phyloP scores from a whole-genome alignment of 1,140 invertebrate species.

The Leptopilina boulardi region DNA sequence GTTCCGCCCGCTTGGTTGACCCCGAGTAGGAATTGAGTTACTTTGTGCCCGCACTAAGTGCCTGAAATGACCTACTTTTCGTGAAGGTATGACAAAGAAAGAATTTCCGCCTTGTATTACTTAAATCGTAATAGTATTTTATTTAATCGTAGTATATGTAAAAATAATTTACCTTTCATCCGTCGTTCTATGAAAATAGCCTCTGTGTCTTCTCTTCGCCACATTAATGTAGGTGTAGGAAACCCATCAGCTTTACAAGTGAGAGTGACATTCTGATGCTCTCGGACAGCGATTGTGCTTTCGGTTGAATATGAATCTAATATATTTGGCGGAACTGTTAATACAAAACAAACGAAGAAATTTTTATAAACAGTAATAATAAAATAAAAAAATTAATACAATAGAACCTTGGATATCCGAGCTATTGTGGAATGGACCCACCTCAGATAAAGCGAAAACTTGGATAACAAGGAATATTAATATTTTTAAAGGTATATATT shows the following conservation, averaged over 20 bases:
- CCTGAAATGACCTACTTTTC: too few relatives aligned
- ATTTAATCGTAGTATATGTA: not conserved
- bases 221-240: constrained; percentile 91
- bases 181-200: constrained; percentile 87
- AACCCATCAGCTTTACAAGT: constrained; percentile 93
- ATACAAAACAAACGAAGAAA: constrained; percentile 56
- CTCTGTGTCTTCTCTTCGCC: constrained; percentile 92
- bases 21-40: too few relatives aligned
- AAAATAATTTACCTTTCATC: constrained; percentile 84
- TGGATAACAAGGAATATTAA: too few relatives aligned
- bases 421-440: too few relatives aligned
- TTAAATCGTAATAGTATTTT: too few relatives aligned
- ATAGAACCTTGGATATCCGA: too few relatives aligned
- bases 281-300: constrained; percentile 90
- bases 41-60: too few relatives aligned
- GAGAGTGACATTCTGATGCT: constrained; percentile 93
- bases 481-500: too few relatives aligned
- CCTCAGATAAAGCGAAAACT: too few relatives aligned
- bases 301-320: constrained; percentile 89
- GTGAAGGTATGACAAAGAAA: too few relatives aligned
- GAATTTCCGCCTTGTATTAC: too few relatives aligned
- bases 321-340: constrained; percentile 93
- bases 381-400: constrained; percentile 12
- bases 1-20: too few relatives aligned
- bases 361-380: constrained; percentile 33